These are phyloP conservation scores for Tethya wilhelma DNA, from an alignment of 37 sponge, comb jelly and placozoan species.

Conservation along the genomic window DNA sequence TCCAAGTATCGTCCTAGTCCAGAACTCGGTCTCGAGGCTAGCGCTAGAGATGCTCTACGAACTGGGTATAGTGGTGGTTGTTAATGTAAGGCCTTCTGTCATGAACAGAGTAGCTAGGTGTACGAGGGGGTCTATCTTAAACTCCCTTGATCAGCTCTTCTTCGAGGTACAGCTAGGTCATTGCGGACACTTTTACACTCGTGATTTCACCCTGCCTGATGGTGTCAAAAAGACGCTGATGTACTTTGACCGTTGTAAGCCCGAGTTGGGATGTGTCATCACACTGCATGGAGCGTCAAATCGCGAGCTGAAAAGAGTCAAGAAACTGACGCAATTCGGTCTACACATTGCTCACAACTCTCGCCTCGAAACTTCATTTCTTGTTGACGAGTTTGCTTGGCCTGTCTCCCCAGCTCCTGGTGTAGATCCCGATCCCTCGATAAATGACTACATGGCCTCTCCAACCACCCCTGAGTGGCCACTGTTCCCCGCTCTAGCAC, in stretches of 20 bases:
- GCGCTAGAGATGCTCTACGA: slow-evolving; percentile 89
- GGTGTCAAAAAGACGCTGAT: slow-evolving; percentile 87
- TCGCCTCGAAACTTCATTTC: slow-evolving; percentile 76
- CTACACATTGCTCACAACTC: slow-evolving; percentile 81
- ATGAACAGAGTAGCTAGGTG: slow-evolving; percentile 84
- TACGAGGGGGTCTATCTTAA: slow-evolving; percentile 75
- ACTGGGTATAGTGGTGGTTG: slow-evolving; percentile 82
- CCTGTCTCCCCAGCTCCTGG: slow-evolving; percentile 25
- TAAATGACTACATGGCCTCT: not conserved
- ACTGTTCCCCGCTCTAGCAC: slow-evolving; percentile 28
- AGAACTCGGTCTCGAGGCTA: slow-evolving; percentile 83
- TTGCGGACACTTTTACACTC: slow-evolving; percentile 86
- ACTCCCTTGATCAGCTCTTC: slow-evolving; percentile 82
- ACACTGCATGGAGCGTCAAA: slow-evolving; percentile 76
- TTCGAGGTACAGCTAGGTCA: slow-evolving; percentile 76
- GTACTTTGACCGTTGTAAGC: slow-evolving; percentile 90
- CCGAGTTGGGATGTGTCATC: slow-evolving; percentile 74
- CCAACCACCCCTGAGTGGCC: slow-evolving; percentile 45
- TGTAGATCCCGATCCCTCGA: not conserved
- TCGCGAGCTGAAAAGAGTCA: slow-evolving; percentile 78
- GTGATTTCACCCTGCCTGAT: slow-evolving; percentile 66
- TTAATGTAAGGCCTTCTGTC: slow-evolving; percentile 87
- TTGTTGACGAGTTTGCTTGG: slow-evolving; percentile 67
- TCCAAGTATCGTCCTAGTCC: slow-evolving; percentile 91
- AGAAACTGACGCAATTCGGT: slow-evolving; percentile 74